These are phyloP conservation scores for Conger conger DNA, from an alignment of 2,113 vertebrate genomes.

Conservation along the genomic window DNA sequence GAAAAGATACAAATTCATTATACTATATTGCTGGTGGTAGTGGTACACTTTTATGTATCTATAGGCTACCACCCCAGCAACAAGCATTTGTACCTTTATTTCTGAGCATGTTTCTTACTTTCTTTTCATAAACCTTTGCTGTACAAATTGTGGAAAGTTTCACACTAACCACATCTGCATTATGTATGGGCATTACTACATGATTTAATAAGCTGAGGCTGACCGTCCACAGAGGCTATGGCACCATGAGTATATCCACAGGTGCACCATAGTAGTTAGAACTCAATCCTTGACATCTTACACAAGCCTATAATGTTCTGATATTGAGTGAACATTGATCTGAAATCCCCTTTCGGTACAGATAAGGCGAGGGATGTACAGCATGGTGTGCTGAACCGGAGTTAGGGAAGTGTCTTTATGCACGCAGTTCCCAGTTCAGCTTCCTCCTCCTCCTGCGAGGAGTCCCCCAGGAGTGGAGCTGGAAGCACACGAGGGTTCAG, in stretches of 20 bases:
- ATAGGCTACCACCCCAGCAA: no score
- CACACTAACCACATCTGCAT: conserved; percentile 55
- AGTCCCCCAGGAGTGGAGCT: conserved; percentile 49
- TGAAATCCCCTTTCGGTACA: not conserved
- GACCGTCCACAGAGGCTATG: conserved; percentile 55
- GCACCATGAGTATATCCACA: conserved; percentile 54
- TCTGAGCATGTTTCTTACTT: no score
- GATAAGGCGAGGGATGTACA: not conserved
- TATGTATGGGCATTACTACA: no score
- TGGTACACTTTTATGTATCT: no score
- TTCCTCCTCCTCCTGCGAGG: conserved; percentile 58
- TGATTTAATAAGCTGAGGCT: conserved; percentile 45
- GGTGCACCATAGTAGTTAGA: not conserved
- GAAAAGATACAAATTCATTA: no score
- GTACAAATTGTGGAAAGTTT: conserved; percentile 26
- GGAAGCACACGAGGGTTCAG: not conserved
- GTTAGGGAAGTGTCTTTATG: conserved; percentile 45
- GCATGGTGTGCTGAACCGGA: conserved; percentile 22
- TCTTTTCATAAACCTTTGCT: not conserved
- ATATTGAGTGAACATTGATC: not conserved
- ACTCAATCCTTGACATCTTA: conserved; percentile 46
- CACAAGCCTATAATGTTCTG: not conserved
- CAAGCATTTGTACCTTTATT: no score
- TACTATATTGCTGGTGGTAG: no score
- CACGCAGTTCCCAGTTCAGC: conserved; percentile 44